Evolutionary conservation across 64 coral and sea anemone genomes (phyloP), one percentile per base, ranked within the genome.

Genomic region (Stichodactyla helianthus): DNA sequence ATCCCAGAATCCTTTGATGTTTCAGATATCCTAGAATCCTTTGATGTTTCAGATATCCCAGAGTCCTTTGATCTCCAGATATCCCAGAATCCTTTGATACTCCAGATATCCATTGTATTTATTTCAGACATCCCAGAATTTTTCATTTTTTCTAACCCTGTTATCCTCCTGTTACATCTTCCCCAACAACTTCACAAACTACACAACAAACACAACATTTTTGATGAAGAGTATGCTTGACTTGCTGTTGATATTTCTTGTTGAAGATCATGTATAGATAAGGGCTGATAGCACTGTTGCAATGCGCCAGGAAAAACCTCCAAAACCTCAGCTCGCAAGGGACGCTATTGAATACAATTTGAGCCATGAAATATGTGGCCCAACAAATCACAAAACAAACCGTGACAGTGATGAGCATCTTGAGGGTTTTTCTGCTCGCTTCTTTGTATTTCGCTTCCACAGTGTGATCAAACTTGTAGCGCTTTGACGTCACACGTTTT

Each of bases 291-390:
- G 90, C 85, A 52, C 90, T 87, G 10, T 92, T 92, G 50, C 79
- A 58, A 50, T 91, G 89, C 5, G 89, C 89, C 27, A 92, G 27
- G 17, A 92, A 87, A 20, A 92, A 22, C 25, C 90, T 85, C 90
- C 90, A 92, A 87, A 92, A 92, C 27, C 85, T 82, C 58, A 82
- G 57, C 2, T 15, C 14, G 53, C 90, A 92, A 7, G 90, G 90
- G 0, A 83, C 55, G 5, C 22, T 53, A 12, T 55, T 62, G 59
- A 71, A 87, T 8, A 77, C 79, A 51, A 92, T 64, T 52, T 87
- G 90, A 0, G 85, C 90, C 11, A 76, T 11, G 65, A 92, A 92
- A 20, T 92, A 92, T 5, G 79, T 87, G 15, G 86, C 28, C 90
- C 90, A 92, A 51, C 90, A 92, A 22, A 59, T 50, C 20, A 92